Conservation (phyloP, 2,113 vertebrate genomes). For the Leptobrachium ailaonicum region DNA sequence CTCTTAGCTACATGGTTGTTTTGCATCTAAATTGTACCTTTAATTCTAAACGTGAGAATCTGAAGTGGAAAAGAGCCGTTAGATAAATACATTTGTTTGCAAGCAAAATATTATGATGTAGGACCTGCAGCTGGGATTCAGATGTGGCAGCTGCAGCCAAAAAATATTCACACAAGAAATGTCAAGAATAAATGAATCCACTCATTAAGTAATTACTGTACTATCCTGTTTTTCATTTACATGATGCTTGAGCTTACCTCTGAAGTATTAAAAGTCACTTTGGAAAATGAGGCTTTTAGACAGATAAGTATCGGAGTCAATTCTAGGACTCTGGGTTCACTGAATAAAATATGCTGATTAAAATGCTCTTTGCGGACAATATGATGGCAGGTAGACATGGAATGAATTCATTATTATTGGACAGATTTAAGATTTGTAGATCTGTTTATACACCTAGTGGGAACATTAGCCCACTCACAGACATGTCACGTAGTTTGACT, state of each 20-base stretch:
- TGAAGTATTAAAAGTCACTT: constrained; percentile 36
- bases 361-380: constrained; percentile 11
- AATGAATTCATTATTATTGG: constrained; percentile 8
- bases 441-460: neutral
- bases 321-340: constrained; percentile 9
- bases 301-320: neutral
- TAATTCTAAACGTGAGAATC: constrained; percentile 39
- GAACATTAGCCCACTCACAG: constrained; percentile 2
- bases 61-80: constrained; percentile 22
- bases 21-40: neutral
- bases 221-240: constrained; percentile 17
- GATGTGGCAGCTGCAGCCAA: constrained; percentile 43
- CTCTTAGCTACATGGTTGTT: too few species aligned
- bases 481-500: neutral
- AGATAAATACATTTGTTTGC: constrained; percentile 43
- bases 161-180: constrained; percentile 41
- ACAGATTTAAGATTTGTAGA: constrained; percentile 8
- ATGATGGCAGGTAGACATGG: constrained; percentile 1
- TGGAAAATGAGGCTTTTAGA: constrained; percentile 37
- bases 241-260: constrained; percentile 23
- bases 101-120: constrained; percentile 50
- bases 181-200: constrained; percentile 41
- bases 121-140: constrained; percentile 42
- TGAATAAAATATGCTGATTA: constrained; percentile 2
- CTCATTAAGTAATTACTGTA: constrained; percentile 13